Evolutionary conservation across 1,140 invertebrate species (phyloP).

Genomic region (Drosophila serrata): DNA sequence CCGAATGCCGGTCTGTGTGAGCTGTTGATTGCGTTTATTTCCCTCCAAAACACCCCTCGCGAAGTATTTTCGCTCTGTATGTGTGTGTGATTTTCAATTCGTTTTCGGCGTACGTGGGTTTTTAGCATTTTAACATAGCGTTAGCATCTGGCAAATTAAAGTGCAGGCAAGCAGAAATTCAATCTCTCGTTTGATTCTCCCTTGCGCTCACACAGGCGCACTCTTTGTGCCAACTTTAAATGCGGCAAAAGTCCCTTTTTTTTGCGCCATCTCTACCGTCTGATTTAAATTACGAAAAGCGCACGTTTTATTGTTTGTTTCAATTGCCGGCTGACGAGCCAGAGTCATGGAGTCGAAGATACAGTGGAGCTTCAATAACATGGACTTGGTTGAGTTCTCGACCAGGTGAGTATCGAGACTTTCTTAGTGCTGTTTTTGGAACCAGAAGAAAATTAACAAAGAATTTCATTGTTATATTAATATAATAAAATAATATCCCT

Average conservation of each 20-base stretch:
- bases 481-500: too few relatives aligned
- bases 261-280: conserved; percentile 38
- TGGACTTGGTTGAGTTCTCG: neutral
- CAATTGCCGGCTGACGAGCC: conserved; percentile 78
- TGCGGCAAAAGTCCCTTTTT: conserved; percentile 66
- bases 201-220: conserved; percentile 10
- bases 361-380: neutral
- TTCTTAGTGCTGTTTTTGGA: neutral
- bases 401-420: neutral
- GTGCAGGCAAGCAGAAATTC: conserved; percentile 82
- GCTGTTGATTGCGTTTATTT: conserved; percentile 76
- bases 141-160: conserved; percentile 78
- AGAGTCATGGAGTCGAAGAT: conserved; percentile 23
- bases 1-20: conserved; percentile 41
- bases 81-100: conserved; percentile 68
- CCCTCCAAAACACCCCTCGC: neutral
- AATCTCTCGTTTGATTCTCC: conserved; percentile 77
- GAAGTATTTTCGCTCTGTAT: conserved; percentile 7
- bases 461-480: too few relatives aligned
- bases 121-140: conserved; percentile 75
- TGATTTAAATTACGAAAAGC: conserved; percentile 81
- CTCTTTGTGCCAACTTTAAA: conserved; percentile 46
- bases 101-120: conserved; percentile 64
- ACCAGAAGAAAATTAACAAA: too few relatives aligned
- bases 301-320: conserved; percentile 84